Percentiles rank a stretch among this genome's conserved stretches.
Evolutionary conservation across 2,113 vertebrate genomes (phyloP).

Genomic region (Dasyurus viverrinus): DNA sequence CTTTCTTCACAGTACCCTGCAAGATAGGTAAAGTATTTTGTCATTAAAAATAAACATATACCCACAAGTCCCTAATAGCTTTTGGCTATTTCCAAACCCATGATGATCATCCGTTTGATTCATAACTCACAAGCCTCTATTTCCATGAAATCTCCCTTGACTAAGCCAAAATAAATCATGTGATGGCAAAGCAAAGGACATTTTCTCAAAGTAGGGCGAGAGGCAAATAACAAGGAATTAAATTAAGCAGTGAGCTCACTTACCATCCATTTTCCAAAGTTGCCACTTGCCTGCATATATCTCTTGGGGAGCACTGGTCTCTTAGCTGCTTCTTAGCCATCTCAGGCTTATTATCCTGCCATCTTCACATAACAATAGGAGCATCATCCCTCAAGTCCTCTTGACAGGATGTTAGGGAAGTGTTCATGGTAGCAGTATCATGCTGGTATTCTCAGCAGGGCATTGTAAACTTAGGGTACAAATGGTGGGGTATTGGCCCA

Average conservation of each 20-base stretch:
- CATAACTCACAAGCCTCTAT: not conserved
- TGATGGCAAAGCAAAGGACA: not conserved
- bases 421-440: not conserved
- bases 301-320: not conserved
- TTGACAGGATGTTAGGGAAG: not conserved
- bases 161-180: not conserved
- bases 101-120: not conserved
- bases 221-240: not conserved
- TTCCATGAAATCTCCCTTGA: not conserved
- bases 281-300: not conserved
- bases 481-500: not conserved
- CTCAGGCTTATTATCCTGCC: not conserved
- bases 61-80: not conserved
- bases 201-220: not conserved
- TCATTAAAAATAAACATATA: not conserved
- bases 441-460: not conserved
- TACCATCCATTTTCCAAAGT: not conserved
- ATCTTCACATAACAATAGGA: not conserved
- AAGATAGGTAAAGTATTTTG: not conserved
- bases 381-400: not conserved
- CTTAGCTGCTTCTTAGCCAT: not conserved
- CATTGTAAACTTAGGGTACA: not conserved
- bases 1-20: not conserved
- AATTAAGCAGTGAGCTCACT: not conserved
- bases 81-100: not conserved